Evolutionary conservation across 2,888 invertebrate species (phyloP).

Genomic region (Limnephilus lunatus): DNA sequence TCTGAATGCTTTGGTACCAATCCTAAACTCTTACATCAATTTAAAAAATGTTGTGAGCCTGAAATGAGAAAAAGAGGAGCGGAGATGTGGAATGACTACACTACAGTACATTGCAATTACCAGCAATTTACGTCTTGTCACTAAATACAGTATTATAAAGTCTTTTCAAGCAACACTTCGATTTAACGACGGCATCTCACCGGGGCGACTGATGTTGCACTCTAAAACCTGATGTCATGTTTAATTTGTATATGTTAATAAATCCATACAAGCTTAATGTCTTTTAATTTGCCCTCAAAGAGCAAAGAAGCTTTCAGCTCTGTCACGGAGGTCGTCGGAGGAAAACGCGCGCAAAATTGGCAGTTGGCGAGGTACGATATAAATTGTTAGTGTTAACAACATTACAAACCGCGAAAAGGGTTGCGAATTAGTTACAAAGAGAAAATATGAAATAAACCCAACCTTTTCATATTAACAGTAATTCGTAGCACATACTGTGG

Average conservation of each 20-base stretch:
- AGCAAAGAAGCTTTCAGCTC: not conserved
- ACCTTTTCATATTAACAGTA: not conserved
- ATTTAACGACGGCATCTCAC: not conserved
- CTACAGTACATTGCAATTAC: too few relatives aligned
- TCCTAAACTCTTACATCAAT: not conserved
- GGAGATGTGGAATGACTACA: not conserved
- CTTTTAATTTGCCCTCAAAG: too few relatives aligned
- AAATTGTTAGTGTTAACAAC: not conserved
- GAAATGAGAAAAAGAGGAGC: not conserved
- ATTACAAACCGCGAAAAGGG: not conserved
- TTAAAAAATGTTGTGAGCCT: not conserved
- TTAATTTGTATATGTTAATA: not conserved
- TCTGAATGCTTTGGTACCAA: not conserved
- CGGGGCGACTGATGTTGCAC: not conserved
- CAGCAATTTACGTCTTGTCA: not conserved
- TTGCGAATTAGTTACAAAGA: slow-evolving; percentile 1
- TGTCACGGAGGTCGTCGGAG: not conserved
- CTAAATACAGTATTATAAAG: not conserved
- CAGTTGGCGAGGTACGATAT: not conserved
- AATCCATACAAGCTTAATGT: not conserved
- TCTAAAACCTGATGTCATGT: not conserved
- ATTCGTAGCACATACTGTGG: not conserved
- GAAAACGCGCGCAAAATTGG: not conserved
- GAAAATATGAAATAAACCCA: not conserved
- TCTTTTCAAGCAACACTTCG: too few relatives aligned